Conservation (phyloP, 35 echinoderm and acorn worm genomes). For the Apostichopus californicus region DNA sequence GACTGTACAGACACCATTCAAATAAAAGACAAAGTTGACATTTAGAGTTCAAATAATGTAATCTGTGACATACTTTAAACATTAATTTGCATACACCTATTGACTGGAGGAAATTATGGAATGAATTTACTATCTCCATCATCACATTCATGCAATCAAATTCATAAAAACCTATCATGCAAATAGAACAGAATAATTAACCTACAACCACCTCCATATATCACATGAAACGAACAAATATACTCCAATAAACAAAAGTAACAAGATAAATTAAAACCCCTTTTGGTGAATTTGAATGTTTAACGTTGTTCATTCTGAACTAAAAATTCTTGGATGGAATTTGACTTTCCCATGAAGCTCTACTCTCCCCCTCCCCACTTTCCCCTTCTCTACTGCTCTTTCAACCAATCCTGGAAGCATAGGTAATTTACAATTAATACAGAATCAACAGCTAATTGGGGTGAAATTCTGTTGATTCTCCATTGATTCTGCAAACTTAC, state of each 20-base stretch:
- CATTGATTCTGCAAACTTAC: no score
- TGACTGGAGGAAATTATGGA: constrained; percentile 25
- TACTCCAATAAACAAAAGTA: neutral
- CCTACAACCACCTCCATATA: neutral
- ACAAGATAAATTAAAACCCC: no score
- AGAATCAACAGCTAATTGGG: no score
- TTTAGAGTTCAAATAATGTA: constrained; percentile 32
- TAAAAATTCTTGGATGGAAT: no score
- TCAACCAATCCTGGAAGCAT: no score
- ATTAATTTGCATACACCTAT: constrained; percentile 48
- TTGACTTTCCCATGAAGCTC: neutral
- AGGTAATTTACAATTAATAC: no score
- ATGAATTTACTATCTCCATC: neutral
- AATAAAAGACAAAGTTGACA: neutral
- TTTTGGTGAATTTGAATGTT: no score
- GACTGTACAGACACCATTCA: no score
- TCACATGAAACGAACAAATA: neutral
- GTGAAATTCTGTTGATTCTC: no score
- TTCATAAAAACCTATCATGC: neutral
- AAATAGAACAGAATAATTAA: neutral
- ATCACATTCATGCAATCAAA: constrained; percentile 16
- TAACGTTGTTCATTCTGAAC: no score
- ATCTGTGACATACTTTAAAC: constrained; percentile 40
- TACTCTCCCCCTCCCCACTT: neutral
- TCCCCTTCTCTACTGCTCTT: neutral